phyloP scores from a whole-genome alignment of 2,797 vertebrate species.

The Mormyrops boulengeri region DNA sequence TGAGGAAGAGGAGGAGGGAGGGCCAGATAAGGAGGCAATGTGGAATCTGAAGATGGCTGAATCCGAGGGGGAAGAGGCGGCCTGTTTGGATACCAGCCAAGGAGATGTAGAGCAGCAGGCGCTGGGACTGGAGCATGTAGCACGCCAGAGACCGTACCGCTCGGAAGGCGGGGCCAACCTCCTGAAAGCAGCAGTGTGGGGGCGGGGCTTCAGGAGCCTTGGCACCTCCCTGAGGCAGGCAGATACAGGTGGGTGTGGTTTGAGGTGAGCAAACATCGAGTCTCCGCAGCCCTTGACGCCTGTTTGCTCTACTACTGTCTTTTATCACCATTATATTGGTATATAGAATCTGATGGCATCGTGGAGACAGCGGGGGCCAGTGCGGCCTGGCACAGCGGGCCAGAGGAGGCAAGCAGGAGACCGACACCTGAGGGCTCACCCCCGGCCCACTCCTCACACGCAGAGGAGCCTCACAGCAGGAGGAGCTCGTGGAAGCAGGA shows the following conservation, averaged over 20 bases:
- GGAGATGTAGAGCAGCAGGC: not conserved
- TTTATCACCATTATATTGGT: not conserved
- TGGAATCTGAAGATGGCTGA: not conserved
- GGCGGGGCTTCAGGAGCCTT: constrained; percentile 36
- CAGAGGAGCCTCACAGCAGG: not conserved
- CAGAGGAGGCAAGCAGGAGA: constrained; percentile 8
- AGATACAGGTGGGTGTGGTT: constrained; percentile 40
- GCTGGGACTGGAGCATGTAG: constrained; percentile 32
- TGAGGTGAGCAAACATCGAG: too few species aligned
- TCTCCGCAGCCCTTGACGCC: not conserved
- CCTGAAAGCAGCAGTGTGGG: constrained; percentile 8
- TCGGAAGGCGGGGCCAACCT: constrained; percentile 38
- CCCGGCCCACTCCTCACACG: not conserved
- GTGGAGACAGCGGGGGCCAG: not conserved
- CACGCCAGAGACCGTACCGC: constrained; percentile 33
- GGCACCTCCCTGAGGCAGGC: constrained; percentile 20
- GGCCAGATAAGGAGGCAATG: not conserved
- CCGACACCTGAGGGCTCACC: not conserved
- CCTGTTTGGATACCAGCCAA: constrained; percentile 2
- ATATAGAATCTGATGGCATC: not conserved
- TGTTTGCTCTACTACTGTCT: not conserved
- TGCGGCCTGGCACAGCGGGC: constrained; percentile 2
- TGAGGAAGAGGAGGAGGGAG: not conserved
- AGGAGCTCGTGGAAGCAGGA: not conserved
- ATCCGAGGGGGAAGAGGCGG: not conserved